Conservation (phyloP, 92 coral and sea anemone species). For the Umimayanthus chanpuru region DNA sequence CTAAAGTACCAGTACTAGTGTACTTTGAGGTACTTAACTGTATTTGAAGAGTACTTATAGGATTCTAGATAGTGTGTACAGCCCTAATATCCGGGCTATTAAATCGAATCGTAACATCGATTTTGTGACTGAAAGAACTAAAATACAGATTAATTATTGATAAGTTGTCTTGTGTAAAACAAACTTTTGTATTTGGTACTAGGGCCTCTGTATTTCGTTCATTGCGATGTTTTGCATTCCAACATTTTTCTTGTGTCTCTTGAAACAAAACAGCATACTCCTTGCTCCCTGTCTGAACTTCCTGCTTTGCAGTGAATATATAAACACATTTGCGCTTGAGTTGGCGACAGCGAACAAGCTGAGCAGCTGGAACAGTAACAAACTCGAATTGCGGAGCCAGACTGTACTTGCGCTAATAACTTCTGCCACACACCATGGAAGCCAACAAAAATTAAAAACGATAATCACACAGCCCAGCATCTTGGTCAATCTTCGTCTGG, state of each 20-base stretch:
- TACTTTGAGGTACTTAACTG: no score
- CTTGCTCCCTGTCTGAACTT: slow-evolving; percentile 54
- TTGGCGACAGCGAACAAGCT: slow-evolving; percentile 65
- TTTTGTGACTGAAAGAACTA: background rate
- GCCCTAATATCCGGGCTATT: no score
- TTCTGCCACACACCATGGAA: slow-evolving; percentile 72
- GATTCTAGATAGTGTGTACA: no score
- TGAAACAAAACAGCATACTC: background rate
- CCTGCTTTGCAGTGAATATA: slow-evolving; percentile 75
- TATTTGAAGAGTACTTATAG: no score
- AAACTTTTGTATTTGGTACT: background rate
- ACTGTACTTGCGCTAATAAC: slow-evolving; percentile 45
- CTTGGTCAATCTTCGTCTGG: slow-evolving; percentile 65
- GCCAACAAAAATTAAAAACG: slow-evolving; percentile 76
- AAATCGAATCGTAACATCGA: background rate
- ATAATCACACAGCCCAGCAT: slow-evolving; percentile 63
- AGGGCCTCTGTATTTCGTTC: background rate
- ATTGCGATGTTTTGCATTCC: background rate
- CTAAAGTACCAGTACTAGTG: no score
- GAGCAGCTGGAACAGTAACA: slow-evolving; percentile 45
- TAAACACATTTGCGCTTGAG: slow-evolving; percentile 66
- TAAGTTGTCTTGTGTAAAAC: background rate
- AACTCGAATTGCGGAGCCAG: slow-evolving; percentile 22
- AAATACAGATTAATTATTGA: background rate
- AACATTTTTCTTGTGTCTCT: background rate